Evolutionary conservation across 2,113 vertebrate genomes (phyloP).

Genomic region (Hippopotamus amphibius): DNA sequence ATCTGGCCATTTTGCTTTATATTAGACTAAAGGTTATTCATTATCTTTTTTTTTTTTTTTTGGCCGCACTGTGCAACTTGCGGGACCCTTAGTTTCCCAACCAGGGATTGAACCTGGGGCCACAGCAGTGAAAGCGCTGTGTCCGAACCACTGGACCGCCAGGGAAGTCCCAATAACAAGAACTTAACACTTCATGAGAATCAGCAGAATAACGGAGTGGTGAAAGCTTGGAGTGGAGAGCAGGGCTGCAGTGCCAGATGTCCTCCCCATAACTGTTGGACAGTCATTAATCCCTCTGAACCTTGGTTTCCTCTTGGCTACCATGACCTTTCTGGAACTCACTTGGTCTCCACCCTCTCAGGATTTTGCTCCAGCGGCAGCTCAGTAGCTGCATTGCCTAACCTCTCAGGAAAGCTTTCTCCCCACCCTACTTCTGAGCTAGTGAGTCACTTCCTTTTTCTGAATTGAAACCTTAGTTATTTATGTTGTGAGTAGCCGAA

Average conservation of each 20-base stretch:
- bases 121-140: neutral
- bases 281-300: neutral
- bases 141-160: neutral
- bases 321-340: neutral
- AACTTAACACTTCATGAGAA: neutral
- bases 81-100: neutral
- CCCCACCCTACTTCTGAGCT: neutral
- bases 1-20: neutral
- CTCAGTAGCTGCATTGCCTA: neutral
- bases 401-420: constrained; percentile 46
- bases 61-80: neutral
- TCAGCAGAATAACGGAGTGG: neutral
- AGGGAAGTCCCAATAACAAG: neutral
- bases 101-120: neutral
- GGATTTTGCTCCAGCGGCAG: neutral
- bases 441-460: constrained; percentile 81
- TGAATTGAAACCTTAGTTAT: constrained; percentile 72
- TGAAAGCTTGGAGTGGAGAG: neutral
- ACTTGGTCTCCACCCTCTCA: neutral
- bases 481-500: constrained; percentile 55
- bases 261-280: neutral
- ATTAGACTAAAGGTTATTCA: neutral
- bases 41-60: neutral
- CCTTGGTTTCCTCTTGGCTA: neutral
- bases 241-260: neutral